Evolutionary conservation across 2,888 invertebrate species (phyloP), one percentile per base, ranked within the genome.

Genomic region (Phyto melanocephala): DNA sequence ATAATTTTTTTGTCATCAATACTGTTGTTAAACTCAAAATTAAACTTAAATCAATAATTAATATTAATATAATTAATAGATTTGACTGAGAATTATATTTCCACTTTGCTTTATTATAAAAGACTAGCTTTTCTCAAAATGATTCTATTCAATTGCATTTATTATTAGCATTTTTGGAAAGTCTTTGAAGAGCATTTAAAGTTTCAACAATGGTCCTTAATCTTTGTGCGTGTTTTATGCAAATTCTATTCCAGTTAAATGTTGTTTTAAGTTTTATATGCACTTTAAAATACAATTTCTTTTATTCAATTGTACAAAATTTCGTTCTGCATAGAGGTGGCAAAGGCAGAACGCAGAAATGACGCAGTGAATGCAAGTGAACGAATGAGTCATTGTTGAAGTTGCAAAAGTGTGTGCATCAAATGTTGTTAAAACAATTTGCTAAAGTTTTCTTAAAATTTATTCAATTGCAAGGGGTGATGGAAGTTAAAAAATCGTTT

Each of bases 391-490:
- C 58, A 58, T 47, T 60, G 35, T 42, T 40, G 28, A 20, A 40
- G 40, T 62, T 45, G 17, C 17, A 45, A 8, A 45, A 45, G 17
- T 45, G 45, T 17, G 11, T 7, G 37, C 50, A 60, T 68, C 37
- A 77, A 77, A 60, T 62, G 42, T 47, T 62, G 28, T 75, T 47
- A 47, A 58, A 65, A 75, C 56, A 75, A 65, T 65, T 76, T 76
- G 40, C 50, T n/a, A 60, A 75, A 60, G 40, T 68, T 76, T 76
- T 37, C 22, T 17, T 37, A 8, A 15, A 50, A 17, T 17, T 28
- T 45, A 8, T 45, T 28, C 6, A 5, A 28, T 45, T 17, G 1
- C 0, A 15, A 33, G 1, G 10, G 42, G 8, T 33, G 33, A 0
- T 2, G 13, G 33, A 28, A 11, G n/a, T n/a, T n/a, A 42, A 11